Evolutionary conservation across 2,888 invertebrate genomes (phyloP).

Genomic region (Pandemis cinnamomeana): DNA sequence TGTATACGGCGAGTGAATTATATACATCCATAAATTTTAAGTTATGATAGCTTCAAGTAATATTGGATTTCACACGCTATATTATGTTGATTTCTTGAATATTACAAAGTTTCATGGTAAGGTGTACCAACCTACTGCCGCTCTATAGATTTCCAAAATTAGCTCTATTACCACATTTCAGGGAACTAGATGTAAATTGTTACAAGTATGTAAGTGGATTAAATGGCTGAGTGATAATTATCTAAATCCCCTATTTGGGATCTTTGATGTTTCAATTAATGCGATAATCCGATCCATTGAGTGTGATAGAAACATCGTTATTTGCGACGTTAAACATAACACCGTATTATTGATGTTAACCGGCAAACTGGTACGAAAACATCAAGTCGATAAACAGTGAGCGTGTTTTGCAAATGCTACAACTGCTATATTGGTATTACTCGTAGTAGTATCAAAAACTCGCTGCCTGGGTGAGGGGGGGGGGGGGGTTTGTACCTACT

Average conservation of each 20-base stretch:
- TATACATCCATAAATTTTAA: no score
- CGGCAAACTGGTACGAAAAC: neutral
- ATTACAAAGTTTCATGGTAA: no score
- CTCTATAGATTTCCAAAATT: neutral
- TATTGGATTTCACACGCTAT: no score
- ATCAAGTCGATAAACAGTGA: neutral
- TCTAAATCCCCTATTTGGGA: neutral
- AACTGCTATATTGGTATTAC: neutral
- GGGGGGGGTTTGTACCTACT: no score
- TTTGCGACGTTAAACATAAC: slow-evolving; percentile 9
- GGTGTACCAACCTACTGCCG: no score
- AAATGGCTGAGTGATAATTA: neutral
- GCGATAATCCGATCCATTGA: slow-evolving; percentile 1
- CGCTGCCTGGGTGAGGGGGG: no score
- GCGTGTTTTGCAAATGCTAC: neutral
- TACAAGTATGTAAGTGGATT: neutral
- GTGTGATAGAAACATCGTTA: neutral
- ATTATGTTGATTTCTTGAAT: no score
- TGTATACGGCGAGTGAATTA: no score
- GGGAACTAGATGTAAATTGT: neutral
- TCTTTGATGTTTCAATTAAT: slow-evolving; percentile 3
- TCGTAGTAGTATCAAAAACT: neutral
- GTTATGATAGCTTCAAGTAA: no score
- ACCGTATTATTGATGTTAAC: slow-evolving; percentile 14
- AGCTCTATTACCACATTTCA: neutral